These are phyloP conservation scores for Lanius collurio DNA, from an alignment of 2,113 vertebrate genomes.

Conservation along the genomic window DNA sequence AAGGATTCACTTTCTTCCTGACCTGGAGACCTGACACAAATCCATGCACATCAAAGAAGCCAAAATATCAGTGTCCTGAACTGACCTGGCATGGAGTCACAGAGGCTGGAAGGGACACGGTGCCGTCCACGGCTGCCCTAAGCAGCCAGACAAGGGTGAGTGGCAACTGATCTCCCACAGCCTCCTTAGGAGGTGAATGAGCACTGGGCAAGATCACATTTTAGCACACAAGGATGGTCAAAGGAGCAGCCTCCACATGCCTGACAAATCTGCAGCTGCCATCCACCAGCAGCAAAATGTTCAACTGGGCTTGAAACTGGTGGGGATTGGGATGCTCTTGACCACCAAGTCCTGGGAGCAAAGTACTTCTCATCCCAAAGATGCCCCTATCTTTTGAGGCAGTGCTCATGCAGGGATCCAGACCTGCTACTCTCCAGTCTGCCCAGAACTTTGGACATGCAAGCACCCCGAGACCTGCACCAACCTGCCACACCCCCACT, in stretches of 20 bases:
- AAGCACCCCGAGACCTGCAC: background rate
- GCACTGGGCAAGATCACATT: background rate
- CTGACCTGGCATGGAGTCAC: background rate
- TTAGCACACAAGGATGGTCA: background rate
- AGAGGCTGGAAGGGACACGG: fast-evolving
- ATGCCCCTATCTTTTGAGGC: background rate
- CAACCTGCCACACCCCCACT: background rate
- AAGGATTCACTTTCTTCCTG: background rate
- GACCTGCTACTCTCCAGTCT: background rate
- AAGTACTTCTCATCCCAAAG: background rate
- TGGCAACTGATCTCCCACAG: background rate
- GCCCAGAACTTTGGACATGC: background rate
- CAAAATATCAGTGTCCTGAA: background rate
- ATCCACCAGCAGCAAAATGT: background rate
- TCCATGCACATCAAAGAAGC: background rate
- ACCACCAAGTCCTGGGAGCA: background rate
- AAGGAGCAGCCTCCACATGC: background rate
- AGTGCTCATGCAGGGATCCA: background rate
- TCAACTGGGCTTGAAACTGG: background rate
- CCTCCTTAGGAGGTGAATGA: fast-evolving
- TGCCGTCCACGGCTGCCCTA: fast-evolving
- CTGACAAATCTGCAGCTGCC: background rate
- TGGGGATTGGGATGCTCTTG: background rate
- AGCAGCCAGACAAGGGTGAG: background rate
- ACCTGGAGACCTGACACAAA: background rate